A percentile compares a stretch with the other conserved stretches of the same genome.
Conservation (phyloP, 2,888 invertebrate genomes). For the Mamestra brassicae region DNA sequence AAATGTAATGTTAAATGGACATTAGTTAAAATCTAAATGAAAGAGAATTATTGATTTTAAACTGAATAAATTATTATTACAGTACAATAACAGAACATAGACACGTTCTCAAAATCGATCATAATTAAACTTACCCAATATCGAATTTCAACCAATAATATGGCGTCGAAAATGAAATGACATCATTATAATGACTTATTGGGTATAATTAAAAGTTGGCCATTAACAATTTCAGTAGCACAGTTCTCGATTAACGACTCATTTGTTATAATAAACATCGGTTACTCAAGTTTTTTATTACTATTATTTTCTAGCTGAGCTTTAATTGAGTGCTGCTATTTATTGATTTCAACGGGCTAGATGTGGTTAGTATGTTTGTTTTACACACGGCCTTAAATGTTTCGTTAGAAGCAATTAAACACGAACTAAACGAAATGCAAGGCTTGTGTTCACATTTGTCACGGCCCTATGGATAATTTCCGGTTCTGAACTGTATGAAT, state of each 20-base stretch:
- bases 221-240: constrained; percentile 2
- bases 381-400: neutral
- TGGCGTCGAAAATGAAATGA: constrained; percentile 6
- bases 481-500: too few relatives aligned
- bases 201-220: constrained; percentile 13
- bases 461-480: neutral
- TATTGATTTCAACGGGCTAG: neutral
- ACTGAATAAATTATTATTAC: neutral
- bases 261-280: neutral
- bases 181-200: neutral
- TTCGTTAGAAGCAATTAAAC: too few relatives aligned
- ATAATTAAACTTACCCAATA: neutral
- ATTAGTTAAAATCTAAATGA: too few relatives aligned
- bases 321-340: neutral
- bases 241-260: neutral
- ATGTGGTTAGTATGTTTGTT: neutral
- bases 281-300: neutral
- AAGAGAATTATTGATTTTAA: too few relatives aligned
- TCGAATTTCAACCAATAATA: neutral
- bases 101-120: neutral
- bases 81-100: too few relatives aligned
- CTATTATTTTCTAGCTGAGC: constrained; percentile 4
- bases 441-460: too few relatives aligned
- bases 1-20: too few relatives aligned
- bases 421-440: neutral